Conservation (phyloP, 2,113 vertebrate species). For the Potamarius usumacintae region DNA sequence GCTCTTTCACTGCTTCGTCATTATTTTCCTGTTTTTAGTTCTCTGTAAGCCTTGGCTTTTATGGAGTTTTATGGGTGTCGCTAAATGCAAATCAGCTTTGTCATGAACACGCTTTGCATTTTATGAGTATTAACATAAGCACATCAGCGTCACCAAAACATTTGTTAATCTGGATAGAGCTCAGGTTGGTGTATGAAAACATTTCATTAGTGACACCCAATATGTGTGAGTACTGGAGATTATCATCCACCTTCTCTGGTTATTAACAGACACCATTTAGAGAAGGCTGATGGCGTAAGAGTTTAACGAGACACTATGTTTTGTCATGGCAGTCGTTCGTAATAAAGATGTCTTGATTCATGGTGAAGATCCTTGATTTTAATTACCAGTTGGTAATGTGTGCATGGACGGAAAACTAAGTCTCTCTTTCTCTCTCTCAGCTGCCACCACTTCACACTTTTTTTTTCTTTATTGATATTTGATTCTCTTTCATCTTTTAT, state of each 20-base stretch:
- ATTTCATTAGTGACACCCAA: not conserved
- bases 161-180: not conserved
- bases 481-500: constrained; percentile 13
- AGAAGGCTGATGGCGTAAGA: not conserved
- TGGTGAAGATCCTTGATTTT: not conserved
- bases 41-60: not conserved
- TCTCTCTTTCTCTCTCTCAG: constrained; percentile 17
- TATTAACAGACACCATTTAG: not conserved
- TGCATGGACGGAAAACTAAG: not conserved
- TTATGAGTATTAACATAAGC: not conserved
- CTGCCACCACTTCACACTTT: not conserved
- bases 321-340: not conserved
- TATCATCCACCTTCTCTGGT: not conserved
- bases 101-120: not conserved
- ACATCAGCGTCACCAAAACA: not conserved
- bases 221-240: too few species aligned
- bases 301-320: not conserved
- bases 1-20: not conserved
- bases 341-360: not conserved
- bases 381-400: not conserved
- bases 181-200: not conserved
- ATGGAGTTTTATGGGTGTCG: not conserved
- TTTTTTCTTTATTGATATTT: constrained; percentile 6
- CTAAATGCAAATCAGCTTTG: not conserved
- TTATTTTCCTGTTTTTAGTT: not conserved